Base-by-base conservation (phyloP, 2,113 vertebrate genomes). In the Perognathus longimembris region DNA sequence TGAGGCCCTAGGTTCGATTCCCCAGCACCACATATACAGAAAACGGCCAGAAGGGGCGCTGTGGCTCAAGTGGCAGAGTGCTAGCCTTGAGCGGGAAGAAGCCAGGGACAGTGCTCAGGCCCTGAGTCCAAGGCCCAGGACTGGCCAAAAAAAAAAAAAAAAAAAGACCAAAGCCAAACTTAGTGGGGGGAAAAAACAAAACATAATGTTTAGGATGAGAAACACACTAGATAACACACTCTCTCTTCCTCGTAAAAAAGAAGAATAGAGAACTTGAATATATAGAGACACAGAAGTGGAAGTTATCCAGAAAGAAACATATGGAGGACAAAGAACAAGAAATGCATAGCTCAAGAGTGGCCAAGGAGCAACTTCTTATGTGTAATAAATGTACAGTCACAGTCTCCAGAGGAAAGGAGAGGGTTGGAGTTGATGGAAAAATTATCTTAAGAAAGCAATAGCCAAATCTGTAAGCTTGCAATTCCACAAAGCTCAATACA, bases 101-200 rank as follows among this genome's bases (percentile, higher is more conserved):
- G n/a, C n/a, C n/a, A n/a, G n/a, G n/a, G n/a, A n/a, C n/a, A n/a
- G n/a, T n/a, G n/a, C n/a, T n/a, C n/a, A n/a, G n/a, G n/a, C n/a
- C n/a, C n/a, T n/a, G n/a, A n/a, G n/a, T n/a, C n/a, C n/a, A n/a
- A n/a, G n/a, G n/a, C n/a, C n/a, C n/a, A n/a, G n/a, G n/a, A n/a
- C n/a, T n/a, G n/a, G n/a, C n/a, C n/a, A n/a, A n/a, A n/a, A n/a
- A n/a, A n/a, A n/a, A n/a, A n/a, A n/a, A n/a, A n/a, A n/a, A n/a
- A 50, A 89, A 84, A 61, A 78, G 57, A n/a, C 45, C 54, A 67
- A 82, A 91, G 87, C 75, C 64, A 95, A 86, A 83, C 11, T 95
- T 70, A 24, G 34, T 77, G 67, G 76, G 7, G 54, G 73, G 38
- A 81, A 90, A 85, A 67, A 5, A 14, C 50, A n/a, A n/a, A n/a